These are phyloP conservation scores for Troides helena DNA, from an alignment of 2,888 invertebrate species.

Conservation along the genomic window DNA sequence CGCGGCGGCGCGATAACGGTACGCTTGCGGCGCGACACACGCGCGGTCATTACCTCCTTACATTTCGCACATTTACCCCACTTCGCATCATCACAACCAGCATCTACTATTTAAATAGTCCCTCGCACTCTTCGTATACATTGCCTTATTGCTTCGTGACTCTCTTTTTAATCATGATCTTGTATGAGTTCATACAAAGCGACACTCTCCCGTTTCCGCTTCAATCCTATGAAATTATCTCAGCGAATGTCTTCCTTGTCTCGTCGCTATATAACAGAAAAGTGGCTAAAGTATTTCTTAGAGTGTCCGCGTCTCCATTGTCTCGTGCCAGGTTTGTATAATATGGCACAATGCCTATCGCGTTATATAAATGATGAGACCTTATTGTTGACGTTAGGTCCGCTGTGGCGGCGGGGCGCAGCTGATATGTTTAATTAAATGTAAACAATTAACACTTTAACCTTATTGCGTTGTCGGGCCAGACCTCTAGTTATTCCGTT, in stretches of 20 bases:
- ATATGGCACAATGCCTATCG: not conserved
- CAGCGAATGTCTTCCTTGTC: too few relatives aligned
- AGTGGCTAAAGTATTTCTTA: too few relatives aligned
- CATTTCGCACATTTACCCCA: slow-evolving; percentile 23
- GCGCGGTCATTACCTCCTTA: slow-evolving; percentile 1
- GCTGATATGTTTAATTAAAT: slow-evolving; percentile 5
- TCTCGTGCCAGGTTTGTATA: not conserved
- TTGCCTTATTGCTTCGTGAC: too few relatives aligned
- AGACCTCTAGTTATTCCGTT: too few relatives aligned
- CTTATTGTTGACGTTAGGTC: not conserved
- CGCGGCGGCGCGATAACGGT: not conserved
- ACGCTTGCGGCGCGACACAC: not conserved
- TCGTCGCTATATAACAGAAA: too few relatives aligned
- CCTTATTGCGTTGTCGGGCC: too few relatives aligned
- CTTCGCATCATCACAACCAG: not conserved
- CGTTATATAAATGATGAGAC: not conserved
- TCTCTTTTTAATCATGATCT: too few relatives aligned
- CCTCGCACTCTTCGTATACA: too few relatives aligned
- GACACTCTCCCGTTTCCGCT: too few relatives aligned
- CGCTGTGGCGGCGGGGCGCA: not conserved
- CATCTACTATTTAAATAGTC: not conserved
- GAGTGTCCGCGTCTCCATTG: too few relatives aligned
- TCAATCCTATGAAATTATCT: too few relatives aligned
- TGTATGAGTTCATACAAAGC: too few relatives aligned
- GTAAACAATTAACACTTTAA: not conserved